Conservation (phyloP, 2,888 invertebrate genomes). For the Drosophila lutescens region DNA sequence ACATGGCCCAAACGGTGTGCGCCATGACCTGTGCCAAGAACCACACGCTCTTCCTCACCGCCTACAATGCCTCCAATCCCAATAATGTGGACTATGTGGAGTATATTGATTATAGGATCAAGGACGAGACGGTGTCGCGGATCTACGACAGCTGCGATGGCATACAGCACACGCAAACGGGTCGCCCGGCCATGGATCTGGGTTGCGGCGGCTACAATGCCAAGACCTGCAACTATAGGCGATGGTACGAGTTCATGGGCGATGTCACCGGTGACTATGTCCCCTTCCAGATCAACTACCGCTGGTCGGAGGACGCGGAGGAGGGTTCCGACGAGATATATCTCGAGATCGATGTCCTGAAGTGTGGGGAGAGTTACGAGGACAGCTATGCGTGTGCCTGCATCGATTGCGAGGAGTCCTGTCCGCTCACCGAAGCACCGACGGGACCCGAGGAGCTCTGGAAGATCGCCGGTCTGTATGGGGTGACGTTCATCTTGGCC, state of each 20-base stretch:
- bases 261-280: constrained; percentile 86
- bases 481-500: constrained; percentile 87
- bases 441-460: constrained; percentile 84
- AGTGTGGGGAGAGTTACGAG: constrained; percentile 87
- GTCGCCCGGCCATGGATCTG: constrained; percentile 90
- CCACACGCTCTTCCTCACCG: constrained; percentile 87
- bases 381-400: constrained; percentile 89
- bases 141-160: constrained; percentile 92
- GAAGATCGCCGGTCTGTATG: constrained; percentile 87
- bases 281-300: constrained; percentile 88
- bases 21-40: constrained; percentile 91
- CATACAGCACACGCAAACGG: constrained; percentile 91
- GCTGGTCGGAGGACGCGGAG: constrained; percentile 78
- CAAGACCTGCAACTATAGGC: constrained; percentile 87
- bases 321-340: constrained; percentile 62
- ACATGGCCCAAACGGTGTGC: constrained; percentile 91
- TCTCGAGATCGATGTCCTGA: constrained; percentile 81
- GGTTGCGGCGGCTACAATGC: constrained; percentile 90
- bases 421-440: constrained; percentile 86
- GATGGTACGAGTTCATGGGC: constrained; percentile 89
- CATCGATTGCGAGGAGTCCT: constrained; percentile 89
- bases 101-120: constrained; percentile 85
- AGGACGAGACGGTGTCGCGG: constrained; percentile 87
- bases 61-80: constrained; percentile 31
- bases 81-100: constrained; percentile 83